A percentile compares a stretch with the other conserved stretches of the same genome.
Conservation (phyloP, 2,888 invertebrate species). For the Eristalis intricaria region DNA sequence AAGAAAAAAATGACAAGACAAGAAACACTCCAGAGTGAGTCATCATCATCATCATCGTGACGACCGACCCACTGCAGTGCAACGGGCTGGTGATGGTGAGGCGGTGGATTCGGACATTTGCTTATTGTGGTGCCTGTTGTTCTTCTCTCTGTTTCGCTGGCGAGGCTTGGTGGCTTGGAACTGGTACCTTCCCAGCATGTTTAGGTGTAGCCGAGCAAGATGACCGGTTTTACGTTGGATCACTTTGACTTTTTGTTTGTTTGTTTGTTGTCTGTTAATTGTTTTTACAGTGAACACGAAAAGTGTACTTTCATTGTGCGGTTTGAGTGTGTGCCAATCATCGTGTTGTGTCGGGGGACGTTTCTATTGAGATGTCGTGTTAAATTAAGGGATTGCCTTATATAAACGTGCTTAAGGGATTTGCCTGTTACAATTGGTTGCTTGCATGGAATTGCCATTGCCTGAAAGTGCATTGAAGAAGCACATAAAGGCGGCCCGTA, state of each 20-base stretch:
- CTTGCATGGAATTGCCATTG: too few relatives aligned
- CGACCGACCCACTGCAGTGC: background rate
- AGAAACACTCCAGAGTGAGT: slow-evolving; percentile 42
- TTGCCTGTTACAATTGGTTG: too few relatives aligned
- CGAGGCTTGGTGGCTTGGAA: background rate
- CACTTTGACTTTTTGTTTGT: slow-evolving; percentile 39
- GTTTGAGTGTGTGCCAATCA: background rate
- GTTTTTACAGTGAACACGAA: background rate
- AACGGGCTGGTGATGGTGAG: slow-evolving; percentile 7
- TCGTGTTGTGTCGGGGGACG: too few relatives aligned
- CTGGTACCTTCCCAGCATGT: background rate
- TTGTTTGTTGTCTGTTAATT: background rate
- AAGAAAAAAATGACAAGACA: background rate
- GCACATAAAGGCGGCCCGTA: too few relatives aligned
- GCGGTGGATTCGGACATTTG: slow-evolving; percentile 22
- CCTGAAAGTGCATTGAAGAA: too few relatives aligned
- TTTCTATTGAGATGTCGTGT: too few relatives aligned
- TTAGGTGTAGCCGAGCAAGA: slow-evolving; percentile 8
- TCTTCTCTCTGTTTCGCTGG: slow-evolving; percentile 23
- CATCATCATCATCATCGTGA: slow-evolving; percentile 47
- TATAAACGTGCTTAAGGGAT: too few relatives aligned
- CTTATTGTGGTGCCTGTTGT: slow-evolving; percentile 12
- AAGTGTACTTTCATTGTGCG: background rate
- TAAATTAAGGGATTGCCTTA: too few relatives aligned
- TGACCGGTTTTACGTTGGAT: slow-evolving; percentile 45